Evolutionary conservation across 2,888 invertebrate genomes (phyloP), one percentile per base, ranked within the genome.

Genomic region (Papilio protenor): DNA sequence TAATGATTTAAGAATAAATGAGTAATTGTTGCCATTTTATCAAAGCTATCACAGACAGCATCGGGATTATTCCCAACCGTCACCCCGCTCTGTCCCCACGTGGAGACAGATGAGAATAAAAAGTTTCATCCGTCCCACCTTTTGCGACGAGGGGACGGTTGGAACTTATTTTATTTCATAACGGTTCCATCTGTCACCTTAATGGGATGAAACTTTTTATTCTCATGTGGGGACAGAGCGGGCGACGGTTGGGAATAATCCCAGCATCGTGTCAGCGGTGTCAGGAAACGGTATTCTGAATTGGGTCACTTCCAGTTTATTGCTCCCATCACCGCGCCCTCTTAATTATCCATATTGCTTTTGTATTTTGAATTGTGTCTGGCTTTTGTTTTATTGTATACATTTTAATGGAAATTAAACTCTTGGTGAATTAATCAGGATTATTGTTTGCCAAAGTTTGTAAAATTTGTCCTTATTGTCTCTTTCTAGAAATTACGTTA

Each of bases 281-380:
- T 47, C 74, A 27, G 74, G 59, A 61, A 59, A 49, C 23, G 27
- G n/a, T n/a, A 18, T 33, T 52, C 12, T 55, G 66, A 75, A 75
- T 75, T 75, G 21, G 75, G 75, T 75, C 75, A 66, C 61, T 6
- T 21, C n/a, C 61, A 23, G 14, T 52, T 21, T 33, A 61, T 27
- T 64, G 49, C n/a, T 61, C 27, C 61, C 61, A 23, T 61, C 72
- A 55, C 27, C 73, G 59, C 73, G 45, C 77, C 73, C 47, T 64
- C 47, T 61, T 47, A 73, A 73, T 73, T 73, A 73, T 59, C 23
- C 59, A 12, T 73, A 73, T 59, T 61, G 73, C 40, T 73, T 59
- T 59, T 73, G 64, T 64, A 33, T 64, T 64, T 64, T 61, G 59
- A 59, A 59, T 23, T 27, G 61, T 61, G 61, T 40, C 57, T 18